Conservation (phyloP, 2,113 vertebrate genomes). For the Aspiorhynchus laticeps region DNA sequence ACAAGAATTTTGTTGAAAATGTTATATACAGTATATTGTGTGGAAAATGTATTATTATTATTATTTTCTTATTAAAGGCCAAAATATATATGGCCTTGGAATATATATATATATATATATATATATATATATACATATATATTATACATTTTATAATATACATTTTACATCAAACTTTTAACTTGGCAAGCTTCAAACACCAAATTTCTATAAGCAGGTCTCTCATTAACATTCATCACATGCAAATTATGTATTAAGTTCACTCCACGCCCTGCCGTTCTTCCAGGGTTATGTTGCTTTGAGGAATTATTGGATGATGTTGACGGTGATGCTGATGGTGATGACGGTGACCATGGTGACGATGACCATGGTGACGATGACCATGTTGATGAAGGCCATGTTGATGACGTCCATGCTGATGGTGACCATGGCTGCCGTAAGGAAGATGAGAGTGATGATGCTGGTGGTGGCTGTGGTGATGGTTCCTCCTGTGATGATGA, state of each 20-base stretch:
- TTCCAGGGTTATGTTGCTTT: not conserved
- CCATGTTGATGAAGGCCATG: too few relatives aligned
- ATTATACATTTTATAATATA: too few relatives aligned
- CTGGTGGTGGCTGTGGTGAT: conserved; percentile 15
- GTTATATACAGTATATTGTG: too few relatives aligned
- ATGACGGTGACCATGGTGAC: not conserved
- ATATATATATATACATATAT: too few relatives aligned
- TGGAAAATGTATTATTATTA: too few relatives aligned
- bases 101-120: too few relatives aligned
- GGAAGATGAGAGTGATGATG: not conserved
- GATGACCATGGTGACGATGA: not conserved
- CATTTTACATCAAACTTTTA: not conserved
- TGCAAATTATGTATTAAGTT: not conserved
- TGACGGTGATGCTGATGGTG: not conserved
- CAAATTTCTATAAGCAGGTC: not conserved
- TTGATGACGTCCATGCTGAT: too few relatives aligned
- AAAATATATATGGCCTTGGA: too few relatives aligned
- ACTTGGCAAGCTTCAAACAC: not conserved
- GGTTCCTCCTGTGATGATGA: not conserved
- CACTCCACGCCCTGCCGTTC: not conserved
- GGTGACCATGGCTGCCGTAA: not conserved
- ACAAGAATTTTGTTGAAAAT: too few relatives aligned
- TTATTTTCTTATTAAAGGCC: too few relatives aligned
- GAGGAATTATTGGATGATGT: not conserved
- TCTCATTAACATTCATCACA: not conserved